Conservation (phyloP, 37 sponge, comb jelly and placozoan species). For the Halisarca cf. caerulea region DNA sequence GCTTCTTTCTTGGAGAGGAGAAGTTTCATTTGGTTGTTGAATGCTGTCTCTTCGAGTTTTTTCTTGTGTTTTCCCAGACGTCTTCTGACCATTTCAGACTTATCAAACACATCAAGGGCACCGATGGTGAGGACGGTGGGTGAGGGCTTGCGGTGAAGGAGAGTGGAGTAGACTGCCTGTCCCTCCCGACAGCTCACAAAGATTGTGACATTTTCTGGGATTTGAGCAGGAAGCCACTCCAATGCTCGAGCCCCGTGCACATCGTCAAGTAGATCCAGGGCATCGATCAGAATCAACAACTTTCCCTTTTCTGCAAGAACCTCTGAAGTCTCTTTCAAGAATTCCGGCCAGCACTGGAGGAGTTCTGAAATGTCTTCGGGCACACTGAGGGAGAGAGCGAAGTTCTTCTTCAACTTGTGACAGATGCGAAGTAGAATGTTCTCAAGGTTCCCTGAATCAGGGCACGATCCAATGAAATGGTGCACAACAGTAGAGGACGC, state of each 20-base stretch:
- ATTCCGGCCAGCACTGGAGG: slow-evolving; percentile 55
- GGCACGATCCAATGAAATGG: slow-evolving; percentile 90
- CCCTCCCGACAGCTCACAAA: slow-evolving; percentile 70
- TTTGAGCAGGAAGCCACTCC: slow-evolving; percentile 83
- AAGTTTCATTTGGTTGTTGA: slow-evolving; percentile 97
- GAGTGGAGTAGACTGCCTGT: slow-evolving; percentile 25
- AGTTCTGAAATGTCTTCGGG: slow-evolving; percentile 81
- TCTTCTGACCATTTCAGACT: slow-evolving; percentile 81
- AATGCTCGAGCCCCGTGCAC: slow-evolving; percentile 72
- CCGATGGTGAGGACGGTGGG: slow-evolving; percentile 60
- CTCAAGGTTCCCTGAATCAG: slow-evolving; percentile 76
- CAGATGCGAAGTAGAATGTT: slow-evolving; percentile 72
- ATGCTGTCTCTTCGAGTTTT: slow-evolving; percentile 91
- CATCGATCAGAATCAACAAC: slow-evolving; percentile 80
- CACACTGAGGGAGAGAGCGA: slow-evolving; percentile 39
- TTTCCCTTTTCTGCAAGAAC: slow-evolving; percentile 22
- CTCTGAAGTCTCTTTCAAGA: slow-evolving; percentile 46
- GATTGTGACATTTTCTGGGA: slow-evolving; percentile 61
- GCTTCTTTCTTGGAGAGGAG: slow-evolving; percentile 96
- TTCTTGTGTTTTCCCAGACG: slow-evolving; percentile 84
- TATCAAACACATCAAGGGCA: slow-evolving; percentile 86
- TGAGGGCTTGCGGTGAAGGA: slow-evolving; percentile 48
- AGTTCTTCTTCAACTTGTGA: slow-evolving; percentile 75
- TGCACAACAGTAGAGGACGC: slow-evolving; percentile 39
- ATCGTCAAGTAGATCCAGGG: slow-evolving; percentile 84